Conservation (phyloP, 1,140 invertebrate genomes). For the Leptinotarsa undecemlineata region DNA sequence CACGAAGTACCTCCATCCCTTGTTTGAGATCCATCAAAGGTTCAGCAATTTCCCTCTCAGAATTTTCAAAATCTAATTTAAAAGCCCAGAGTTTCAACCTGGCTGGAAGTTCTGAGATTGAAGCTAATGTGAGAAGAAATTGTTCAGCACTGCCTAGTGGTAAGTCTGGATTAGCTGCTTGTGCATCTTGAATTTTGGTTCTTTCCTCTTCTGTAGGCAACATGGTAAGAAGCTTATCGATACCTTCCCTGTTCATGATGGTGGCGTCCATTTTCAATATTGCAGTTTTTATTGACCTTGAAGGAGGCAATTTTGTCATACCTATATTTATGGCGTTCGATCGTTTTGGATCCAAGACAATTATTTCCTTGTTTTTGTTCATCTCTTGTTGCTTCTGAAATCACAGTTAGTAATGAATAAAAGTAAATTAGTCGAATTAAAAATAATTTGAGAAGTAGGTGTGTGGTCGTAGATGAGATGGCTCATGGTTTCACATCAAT, state of each 20-base stretch:
- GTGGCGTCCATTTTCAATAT: constrained; percentile 99
- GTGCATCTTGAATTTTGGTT: constrained; percentile 93
- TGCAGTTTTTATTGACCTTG: constrained; percentile 95
- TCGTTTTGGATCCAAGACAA: constrained; percentile 95
- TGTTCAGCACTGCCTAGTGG: constrained; percentile 97
- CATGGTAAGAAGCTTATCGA: constrained; percentile 98
- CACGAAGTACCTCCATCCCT: constrained; percentile 87
- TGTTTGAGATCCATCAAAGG: constrained; percentile 98
- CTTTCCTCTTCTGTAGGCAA: constrained; percentile 97
- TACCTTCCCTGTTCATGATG: constrained; percentile 97
- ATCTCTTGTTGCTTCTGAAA: constrained; percentile 86
- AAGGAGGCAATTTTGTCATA: constrained; percentile 98
- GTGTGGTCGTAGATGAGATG: too few relatives aligned
- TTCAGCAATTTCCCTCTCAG: constrained; percentile 98
- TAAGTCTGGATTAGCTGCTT: constrained; percentile 88
- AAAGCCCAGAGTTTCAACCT: constrained; percentile 97
- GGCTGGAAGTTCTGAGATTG: constrained; percentile 93
- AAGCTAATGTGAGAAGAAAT: constrained; percentile 93
- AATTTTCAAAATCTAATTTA: constrained; percentile 96
- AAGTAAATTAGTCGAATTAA: too few relatives aligned
- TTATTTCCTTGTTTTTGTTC: constrained; percentile 93
- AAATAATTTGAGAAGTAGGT: too few relatives aligned
- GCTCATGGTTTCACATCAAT: too few relatives aligned
- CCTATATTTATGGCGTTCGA: constrained; percentile 99
- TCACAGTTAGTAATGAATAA: constrained; percentile 27